A percentile compares a stretch with the other conserved stretches of the same genome.
phyloP scores from a whole-genome alignment of 2,797 vertebrate genomes.

The Acanthurus tractus region DNA sequence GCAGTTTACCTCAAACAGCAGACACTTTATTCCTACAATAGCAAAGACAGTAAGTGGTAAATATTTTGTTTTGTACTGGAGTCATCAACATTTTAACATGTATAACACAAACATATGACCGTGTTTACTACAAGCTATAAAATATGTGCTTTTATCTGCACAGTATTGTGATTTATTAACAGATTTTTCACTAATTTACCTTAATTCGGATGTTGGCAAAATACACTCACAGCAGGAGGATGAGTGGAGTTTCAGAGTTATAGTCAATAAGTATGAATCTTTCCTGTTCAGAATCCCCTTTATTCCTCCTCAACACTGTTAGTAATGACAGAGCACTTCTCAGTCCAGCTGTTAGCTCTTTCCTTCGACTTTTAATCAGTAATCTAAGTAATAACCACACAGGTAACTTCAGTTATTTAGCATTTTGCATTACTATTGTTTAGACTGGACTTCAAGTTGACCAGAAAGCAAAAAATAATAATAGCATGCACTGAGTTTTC shows the following conservation, averaged over 20 bases:
- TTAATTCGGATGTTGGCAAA: neutral
- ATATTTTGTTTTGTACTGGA: neutral
- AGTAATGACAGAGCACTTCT: neutral
- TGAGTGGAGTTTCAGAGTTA: neutral
- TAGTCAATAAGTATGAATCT: neutral
- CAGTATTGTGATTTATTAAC: neutral
- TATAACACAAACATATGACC: neutral
- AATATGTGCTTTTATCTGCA: neutral
- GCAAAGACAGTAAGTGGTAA: neutral
- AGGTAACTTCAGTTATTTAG: constrained; percentile 25
- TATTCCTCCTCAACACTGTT: neutral
- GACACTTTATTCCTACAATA: constrained; percentile 3
- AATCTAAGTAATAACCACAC: constrained; percentile 20
- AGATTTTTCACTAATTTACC: neutral
- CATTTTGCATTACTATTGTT: constrained; percentile 24
- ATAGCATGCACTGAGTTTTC: constrained; percentile 4
- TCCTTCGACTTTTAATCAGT: neutral
- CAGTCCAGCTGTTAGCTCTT: neutral
- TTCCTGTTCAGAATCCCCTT: neutral
- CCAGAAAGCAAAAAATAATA: constrained; percentile 13
- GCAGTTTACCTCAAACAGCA: neutral
- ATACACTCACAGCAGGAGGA: neutral
- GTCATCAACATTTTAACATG: neutral
- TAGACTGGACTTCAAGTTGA: constrained; percentile 25
- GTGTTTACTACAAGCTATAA: neutral